phyloP scores from a whole-genome alignment of 37 sponge, comb jelly and placozoan species.

The Aphrocallistes beatrix region DNA sequence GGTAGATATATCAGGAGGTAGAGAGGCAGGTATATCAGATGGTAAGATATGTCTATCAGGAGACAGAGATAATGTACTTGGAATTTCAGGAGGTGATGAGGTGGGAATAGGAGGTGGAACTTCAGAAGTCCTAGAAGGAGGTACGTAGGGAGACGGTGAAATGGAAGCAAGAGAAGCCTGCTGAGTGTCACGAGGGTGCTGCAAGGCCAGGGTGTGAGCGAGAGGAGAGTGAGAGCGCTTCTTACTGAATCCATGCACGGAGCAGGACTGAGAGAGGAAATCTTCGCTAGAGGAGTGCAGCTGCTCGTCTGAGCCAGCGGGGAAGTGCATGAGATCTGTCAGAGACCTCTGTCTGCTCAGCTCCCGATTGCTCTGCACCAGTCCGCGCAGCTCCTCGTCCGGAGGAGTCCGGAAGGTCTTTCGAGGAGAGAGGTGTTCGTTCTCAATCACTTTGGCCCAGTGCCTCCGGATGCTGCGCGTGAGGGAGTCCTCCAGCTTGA shows the following conservation, averaged over 20 bases:
- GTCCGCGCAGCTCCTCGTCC: neutral
- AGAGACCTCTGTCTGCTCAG: neutral
- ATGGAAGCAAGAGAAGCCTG: neutral
- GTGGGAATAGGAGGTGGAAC: neutral
- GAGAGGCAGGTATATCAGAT: too few species aligned
- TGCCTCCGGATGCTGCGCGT: conserved; percentile 3
- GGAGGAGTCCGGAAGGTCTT: neutral
- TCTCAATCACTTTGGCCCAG: conserved; percentile 3
- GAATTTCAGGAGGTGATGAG: neutral
- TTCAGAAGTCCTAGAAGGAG: too few species aligned
- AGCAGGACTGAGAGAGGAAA: neutral
- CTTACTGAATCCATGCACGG: neutral
- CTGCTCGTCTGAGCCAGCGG: neutral
- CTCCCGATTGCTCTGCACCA: neutral
- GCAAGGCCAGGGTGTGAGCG: neutral
- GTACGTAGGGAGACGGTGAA: too few species aligned
- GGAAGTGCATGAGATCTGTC: neutral
- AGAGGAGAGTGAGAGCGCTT: neutral
- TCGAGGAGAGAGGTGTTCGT: neutral
- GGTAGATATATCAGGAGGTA: too few species aligned
- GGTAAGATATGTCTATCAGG: too few species aligned
- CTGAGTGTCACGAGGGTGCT: neutral
- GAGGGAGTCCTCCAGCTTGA: neutral
- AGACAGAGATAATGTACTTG: too few species aligned
- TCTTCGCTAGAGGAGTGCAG: neutral